These are phyloP conservation scores for Lanius ludovicianus DNA, from an alignment of 2,113 vertebrate genomes.

Conservation along the genomic window DNA sequence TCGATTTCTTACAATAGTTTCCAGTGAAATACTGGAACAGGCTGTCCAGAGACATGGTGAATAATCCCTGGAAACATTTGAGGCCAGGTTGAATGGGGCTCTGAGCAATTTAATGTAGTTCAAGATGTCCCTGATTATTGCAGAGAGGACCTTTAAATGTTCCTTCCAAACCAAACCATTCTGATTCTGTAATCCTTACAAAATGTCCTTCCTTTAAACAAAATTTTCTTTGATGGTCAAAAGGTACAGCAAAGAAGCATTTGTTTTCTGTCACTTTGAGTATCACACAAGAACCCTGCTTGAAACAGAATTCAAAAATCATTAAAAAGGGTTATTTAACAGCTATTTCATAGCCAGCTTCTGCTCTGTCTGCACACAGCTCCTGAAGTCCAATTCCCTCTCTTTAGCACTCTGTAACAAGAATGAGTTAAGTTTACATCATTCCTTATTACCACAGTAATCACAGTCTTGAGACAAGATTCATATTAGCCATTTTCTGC, in stretches of 20 bases:
- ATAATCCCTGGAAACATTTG: background rate
- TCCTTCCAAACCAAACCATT: background rate
- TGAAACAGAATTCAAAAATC: background rate
- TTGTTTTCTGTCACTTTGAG: background rate
- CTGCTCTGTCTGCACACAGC: background rate
- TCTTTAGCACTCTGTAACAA: background rate
- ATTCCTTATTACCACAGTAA: background rate
- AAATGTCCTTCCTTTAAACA: background rate
- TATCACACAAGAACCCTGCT: background rate
- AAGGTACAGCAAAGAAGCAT: background rate
- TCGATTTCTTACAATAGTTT: background rate
- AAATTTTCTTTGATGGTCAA: background rate
- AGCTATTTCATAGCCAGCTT: background rate
- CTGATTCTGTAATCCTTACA: background rate
- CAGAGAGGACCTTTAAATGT: background rate
- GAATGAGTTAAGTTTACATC: background rate
- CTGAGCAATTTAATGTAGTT: background rate
- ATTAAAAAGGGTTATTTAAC: background rate
- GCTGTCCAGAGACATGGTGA: background rate
- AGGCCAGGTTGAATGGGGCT: background rate
- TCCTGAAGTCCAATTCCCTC: background rate
- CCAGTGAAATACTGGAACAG: background rate
- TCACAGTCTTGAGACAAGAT: conserved; percentile 25
- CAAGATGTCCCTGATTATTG: background rate
- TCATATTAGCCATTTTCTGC: conserved; percentile 47